Percentiles rank a stretch among this genome's conserved stretches.
phyloP scores from a whole-genome alignment of 1,140 invertebrate species.

The Brachionus angularis region DNA sequence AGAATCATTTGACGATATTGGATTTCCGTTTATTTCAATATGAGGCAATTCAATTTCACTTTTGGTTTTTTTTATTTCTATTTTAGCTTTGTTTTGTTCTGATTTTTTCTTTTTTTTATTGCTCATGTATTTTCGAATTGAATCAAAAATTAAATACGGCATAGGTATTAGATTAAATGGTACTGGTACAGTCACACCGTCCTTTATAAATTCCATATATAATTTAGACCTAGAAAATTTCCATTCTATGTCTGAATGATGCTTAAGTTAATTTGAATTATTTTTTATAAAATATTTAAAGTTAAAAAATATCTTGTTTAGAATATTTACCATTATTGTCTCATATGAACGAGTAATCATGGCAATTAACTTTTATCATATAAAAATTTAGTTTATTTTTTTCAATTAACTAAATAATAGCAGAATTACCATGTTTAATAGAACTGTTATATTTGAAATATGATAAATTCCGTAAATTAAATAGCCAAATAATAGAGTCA shows the following conservation, averaged over 20 bases:
- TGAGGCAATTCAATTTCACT: no score
- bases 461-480: constrained; percentile 54
- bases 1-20: no score
- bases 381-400: no score
- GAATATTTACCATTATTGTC: constrained; percentile 44
- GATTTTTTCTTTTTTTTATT: constrained; percentile 1
- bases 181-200: constrained; percentile 75
- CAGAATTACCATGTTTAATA: constrained; percentile 63
- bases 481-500: constrained; percentile 52
- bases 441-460: constrained; percentile 60
- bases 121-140: not conserved
- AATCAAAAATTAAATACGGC: constrained; percentile 57
- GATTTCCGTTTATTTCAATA: no score
- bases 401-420: no score
- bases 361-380: no score
- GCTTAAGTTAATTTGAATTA: constrained; percentile 59
- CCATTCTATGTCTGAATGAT: constrained; percentile 82
- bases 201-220: constrained; percentile 87
- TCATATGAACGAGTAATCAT: constrained; percentile 63
- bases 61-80: no score
- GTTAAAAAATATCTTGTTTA: not conserved
- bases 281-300: constrained; percentile 48
- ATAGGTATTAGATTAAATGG: constrained; percentile 84
- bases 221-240: constrained; percentile 81
- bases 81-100: no score